These are phyloP conservation scores for Caenorhabditis tropicalis DNA, from an alignment of 1,140 invertebrate species.

Conservation along the genomic window DNA sequence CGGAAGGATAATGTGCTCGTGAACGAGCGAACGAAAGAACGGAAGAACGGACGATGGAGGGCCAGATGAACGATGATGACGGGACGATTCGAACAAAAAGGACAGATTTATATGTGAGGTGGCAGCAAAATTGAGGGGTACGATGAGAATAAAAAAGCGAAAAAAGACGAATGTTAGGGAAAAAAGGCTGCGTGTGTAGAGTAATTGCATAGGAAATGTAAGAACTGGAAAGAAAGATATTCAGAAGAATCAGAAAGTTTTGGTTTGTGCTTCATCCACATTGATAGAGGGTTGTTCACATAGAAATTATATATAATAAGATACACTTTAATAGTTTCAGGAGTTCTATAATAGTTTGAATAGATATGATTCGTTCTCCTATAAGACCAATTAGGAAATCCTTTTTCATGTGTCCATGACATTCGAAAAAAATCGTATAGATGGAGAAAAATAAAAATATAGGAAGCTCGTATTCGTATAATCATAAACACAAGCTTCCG, in stretches of 20 bases:
- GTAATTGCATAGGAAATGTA: background rate
- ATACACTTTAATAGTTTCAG: no score
- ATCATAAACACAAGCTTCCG: no score
- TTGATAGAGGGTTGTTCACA: background rate
- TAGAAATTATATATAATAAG: background rate
- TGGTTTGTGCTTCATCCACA: no score
- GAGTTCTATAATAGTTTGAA: no score
- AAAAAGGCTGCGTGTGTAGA: background rate
- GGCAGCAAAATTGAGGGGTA: conserved; percentile 34
- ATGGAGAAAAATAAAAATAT: no score
- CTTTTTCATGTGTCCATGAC: no score
- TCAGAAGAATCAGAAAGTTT: no score
- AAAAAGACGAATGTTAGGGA: background rate
- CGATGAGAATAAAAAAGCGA: background rate
- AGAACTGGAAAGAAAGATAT: no score
- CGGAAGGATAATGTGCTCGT: conserved; percentile 44
- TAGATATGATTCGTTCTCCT: no score
- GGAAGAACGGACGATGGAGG: conserved; percentile 16
- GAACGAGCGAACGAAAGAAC: conserved; percentile 20
- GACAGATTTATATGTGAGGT: conserved; percentile 43
- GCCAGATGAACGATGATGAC: conserved; percentile 42
- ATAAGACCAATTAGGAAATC: no score
- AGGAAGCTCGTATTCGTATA: no score
- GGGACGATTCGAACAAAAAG: conserved; percentile 10
- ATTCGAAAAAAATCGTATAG: no score